Evolutionary conservation across 2,888 invertebrate species (phyloP).

Genomic region (Latrodectus elegans): DNA sequence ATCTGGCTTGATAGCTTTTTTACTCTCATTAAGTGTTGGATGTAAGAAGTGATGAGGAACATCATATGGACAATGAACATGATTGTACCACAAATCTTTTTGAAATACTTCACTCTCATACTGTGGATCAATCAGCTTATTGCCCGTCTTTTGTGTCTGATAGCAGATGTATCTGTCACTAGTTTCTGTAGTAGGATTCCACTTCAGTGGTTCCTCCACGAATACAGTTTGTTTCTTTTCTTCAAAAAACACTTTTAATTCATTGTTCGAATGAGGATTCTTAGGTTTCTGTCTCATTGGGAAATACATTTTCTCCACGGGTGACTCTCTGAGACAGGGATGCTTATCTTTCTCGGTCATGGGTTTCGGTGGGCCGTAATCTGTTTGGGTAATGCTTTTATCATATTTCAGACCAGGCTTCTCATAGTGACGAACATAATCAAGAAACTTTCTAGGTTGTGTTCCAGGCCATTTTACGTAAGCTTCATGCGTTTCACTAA

Average conservation of each 20-base stretch:
- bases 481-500: constrained; percentile 42
- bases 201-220: constrained; percentile 2
- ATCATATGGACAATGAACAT: constrained; percentile 16
- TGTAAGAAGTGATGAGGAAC: constrained; percentile 4
- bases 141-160: constrained; percentile 12
- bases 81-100: background rate
- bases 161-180: constrained; percentile 38
- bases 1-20: background rate
- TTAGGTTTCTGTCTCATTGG: constrained; percentile 13
- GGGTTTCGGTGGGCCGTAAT: constrained; percentile 42
- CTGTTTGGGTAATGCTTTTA: constrained; percentile 46
- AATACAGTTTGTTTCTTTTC: background rate
- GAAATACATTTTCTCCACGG: background rate
- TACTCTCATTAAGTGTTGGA: background rate
- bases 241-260: background rate
- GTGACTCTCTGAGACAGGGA: constrained; percentile 15
- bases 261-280: constrained; percentile 40
- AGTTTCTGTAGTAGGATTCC: constrained; percentile 27
- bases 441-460: constrained; percentile 12
- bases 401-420: constrained; percentile 51
- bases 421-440: constrained; percentile 38
- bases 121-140: constrained; percentile 1
- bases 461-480: constrained; percentile 10
- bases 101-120: constrained; percentile 23
- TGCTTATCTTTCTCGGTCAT: constrained; percentile 18